Evolutionary conservation across 2,888 invertebrate species (phyloP).

Genomic region (Malachius bipustulatus): DNA sequence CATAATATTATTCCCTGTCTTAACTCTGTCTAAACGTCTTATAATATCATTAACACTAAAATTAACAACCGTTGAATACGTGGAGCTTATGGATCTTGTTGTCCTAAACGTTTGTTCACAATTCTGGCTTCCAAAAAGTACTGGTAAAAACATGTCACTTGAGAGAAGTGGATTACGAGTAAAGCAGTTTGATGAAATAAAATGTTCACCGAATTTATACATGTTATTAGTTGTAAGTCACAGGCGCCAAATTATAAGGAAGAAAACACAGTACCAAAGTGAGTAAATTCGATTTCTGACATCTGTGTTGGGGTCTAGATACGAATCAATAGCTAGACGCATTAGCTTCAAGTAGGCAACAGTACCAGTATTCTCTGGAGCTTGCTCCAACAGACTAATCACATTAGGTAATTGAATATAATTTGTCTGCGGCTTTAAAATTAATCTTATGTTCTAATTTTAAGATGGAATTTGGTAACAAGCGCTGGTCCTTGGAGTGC

Average conservation of each 20-base stretch:
- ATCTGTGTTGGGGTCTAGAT: conserved; percentile 4
- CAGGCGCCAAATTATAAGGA: conserved; percentile 8
- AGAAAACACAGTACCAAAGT: conserved; percentile 8
- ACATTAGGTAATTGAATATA: conserved; percentile 19
- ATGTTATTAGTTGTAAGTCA: conserved; percentile 6
- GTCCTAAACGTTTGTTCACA: conserved; percentile 9
- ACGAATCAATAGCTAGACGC: conserved; percentile 7
- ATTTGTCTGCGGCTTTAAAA: conserved; percentile 20
- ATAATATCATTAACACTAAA: conserved; percentile 10
- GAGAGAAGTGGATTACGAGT: conserved; percentile 7
- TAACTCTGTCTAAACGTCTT: conserved; percentile 8
- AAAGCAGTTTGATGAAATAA: conserved; percentile 9
- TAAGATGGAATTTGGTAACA: conserved; percentile 15
- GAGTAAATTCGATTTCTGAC: conserved; percentile 5
- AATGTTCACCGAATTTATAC: conserved; percentile 7
- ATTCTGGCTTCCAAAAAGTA: conserved; percentile 8
- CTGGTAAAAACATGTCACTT: conserved; percentile 8
- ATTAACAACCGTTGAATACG: conserved; percentile 8
- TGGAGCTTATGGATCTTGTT: conserved; percentile 8
- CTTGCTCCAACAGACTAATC: conserved; percentile 14
- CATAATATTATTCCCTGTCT: conserved; percentile 5
- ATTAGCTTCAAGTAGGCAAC: conserved; percentile 17
- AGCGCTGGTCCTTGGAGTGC: conserved; percentile 20
- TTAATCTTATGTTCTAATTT: conserved; percentile 21
- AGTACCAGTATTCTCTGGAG: conserved; percentile 19